These are phyloP conservation scores for Bradysia coprophila DNA, from an alignment of 1,140 invertebrate species.

Conservation along the genomic window DNA sequence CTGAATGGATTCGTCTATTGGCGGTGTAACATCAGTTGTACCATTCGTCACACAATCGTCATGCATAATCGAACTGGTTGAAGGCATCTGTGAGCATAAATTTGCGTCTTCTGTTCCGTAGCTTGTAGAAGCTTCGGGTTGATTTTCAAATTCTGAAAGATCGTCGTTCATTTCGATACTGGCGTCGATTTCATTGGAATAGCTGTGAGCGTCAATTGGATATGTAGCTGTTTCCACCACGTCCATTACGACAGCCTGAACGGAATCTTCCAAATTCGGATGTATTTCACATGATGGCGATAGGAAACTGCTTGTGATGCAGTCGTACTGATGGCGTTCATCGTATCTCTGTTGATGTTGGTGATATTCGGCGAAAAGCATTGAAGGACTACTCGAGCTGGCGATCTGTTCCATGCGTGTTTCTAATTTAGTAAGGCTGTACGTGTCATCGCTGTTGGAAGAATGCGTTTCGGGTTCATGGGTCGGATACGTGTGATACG, in stretches of 20 bases:
- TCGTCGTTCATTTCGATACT: background rate
- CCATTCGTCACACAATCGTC: background rate
- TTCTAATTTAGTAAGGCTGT: slow-evolving; percentile 18
- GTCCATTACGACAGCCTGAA: background rate
- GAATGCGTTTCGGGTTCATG: background rate
- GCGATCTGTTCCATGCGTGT: slow-evolving; percentile 13
- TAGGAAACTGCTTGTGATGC: background rate
- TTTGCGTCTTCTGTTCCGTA: no score
- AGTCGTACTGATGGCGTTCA: background rate
- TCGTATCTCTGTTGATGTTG: background rate
- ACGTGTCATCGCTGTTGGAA: slow-evolving; percentile 12
- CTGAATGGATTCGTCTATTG: slow-evolving; percentile 27
- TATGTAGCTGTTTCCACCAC: background rate
- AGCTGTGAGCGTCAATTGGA: background rate
- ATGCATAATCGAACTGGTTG: background rate
- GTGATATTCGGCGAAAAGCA: background rate
- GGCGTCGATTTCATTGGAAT: background rate
- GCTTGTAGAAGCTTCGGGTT: no score
- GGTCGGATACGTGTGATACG: slow-evolving; percentile 1
- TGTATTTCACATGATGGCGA: background rate
- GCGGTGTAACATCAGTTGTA: background rate
- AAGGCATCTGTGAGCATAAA: no score
- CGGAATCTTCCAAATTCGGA: background rate
- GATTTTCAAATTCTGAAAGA: background rate
- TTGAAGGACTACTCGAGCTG: no score